A percentile compares a stretch with the other conserved stretches of the same genome.
Conservation (phyloP, 1,140 invertebrate genomes). For the Brachionus calyciflorus region DNA sequence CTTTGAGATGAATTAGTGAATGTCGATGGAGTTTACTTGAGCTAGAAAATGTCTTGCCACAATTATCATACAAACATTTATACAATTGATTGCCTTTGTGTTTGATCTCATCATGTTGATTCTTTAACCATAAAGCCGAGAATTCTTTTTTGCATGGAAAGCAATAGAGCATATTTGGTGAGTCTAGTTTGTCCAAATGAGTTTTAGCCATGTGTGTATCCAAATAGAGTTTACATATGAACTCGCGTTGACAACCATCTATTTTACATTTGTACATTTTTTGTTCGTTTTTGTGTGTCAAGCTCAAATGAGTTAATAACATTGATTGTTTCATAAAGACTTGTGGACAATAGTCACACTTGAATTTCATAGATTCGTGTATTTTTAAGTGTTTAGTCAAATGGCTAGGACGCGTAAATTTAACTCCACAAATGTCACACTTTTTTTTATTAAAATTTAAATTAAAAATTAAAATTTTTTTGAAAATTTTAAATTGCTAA, state of each 20-base stretch:
- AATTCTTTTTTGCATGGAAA: not conserved
- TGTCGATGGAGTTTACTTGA: slow-evolving; percentile 21
- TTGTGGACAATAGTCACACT: slow-evolving; percentile 4
- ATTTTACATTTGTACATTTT: slow-evolving; percentile 3
- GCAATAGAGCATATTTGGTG: not conserved
- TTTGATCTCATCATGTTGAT: slow-evolving; percentile 25
- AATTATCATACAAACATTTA: slow-evolving; percentile 27
- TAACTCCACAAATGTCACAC: slow-evolving; percentile 10
- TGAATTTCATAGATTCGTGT: slow-evolving; percentile 21
- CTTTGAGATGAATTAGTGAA: not conserved
- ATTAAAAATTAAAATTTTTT: not conserved
- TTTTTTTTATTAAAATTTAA: not conserved
- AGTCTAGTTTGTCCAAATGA: not conserved
- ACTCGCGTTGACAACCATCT: not conserved
- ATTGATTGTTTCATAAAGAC: slow-evolving; percentile 24
- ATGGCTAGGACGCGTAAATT: slow-evolving; percentile 12
- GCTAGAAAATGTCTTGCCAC: not conserved
- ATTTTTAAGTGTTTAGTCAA: not conserved
- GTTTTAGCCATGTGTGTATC: not conserved
- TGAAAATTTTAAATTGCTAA: not conserved
- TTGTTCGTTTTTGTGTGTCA: not conserved
- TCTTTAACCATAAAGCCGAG: not conserved
- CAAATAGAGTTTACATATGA: slow-evolving; percentile 6
- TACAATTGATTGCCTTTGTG: slow-evolving; percentile 16
- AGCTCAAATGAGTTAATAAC: slow-evolving; percentile 1